Base-by-base conservation (phyloP, 2,888 invertebrate species). In the Eremobia ochroleuca region DNA sequence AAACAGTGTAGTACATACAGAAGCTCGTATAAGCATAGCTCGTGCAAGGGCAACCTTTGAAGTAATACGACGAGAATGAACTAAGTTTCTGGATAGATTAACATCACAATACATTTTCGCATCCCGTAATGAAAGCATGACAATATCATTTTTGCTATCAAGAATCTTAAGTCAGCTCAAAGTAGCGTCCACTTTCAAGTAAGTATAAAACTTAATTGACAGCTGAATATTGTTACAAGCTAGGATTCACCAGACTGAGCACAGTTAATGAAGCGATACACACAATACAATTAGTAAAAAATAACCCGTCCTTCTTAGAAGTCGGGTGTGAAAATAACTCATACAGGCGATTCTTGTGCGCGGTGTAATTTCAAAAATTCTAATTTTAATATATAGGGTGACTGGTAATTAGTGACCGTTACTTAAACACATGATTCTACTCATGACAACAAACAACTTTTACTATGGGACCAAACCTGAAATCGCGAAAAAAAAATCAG, bases 301-400 rank as follows among this genome's bases (percentile, higher is more conserved):
- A n/a, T 43, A 62, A 28, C 40, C 49, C 11, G 55, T n/a, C 11
- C 49, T 34, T 52, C 49, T 34, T 34, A 34, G 68, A 40, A 25
- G 18, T 28, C 11, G 52, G 52, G 52, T 55, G 11, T 34, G 31
- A 75, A 74, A 75, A 62, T 52, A 40, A 40, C 13, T 70, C 66
- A 82, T 70, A 82, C 79, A 86, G 55, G 83, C 86, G 86, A 73
- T 82, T 25, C 72, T 82, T 62, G 69, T 13, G 62, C 40, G 34
- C 15, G 5, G 13, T n/a, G 25, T 13, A n/a, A 73, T 52, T 40
- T 31, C 1, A 2, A 21, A 28, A 37, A 46, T 21, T 34, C n/a
- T 4, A 69, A 71, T 70, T 43, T 21, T 4, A n/a, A 18, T n/a
- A 18, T 43, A n/a, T n/a, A n/a, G n/a, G n/a, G n/a, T n/a, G n/a